phyloP scores from a whole-genome alignment of 2,888 invertebrate genomes.

The Himalopsyche tibetana region DNA sequence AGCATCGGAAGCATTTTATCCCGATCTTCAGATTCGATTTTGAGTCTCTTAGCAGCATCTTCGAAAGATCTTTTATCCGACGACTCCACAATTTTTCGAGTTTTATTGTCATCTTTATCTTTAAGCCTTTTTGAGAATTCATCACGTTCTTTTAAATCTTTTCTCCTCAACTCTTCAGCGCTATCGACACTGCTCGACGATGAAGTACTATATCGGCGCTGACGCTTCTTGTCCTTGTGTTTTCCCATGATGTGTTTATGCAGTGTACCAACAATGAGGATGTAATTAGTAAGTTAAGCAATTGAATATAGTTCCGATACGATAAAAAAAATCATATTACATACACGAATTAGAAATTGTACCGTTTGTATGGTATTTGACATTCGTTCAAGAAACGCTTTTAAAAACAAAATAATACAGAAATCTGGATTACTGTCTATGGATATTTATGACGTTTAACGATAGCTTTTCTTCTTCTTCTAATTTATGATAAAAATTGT shows the following conservation, averaged over 20 bases:
- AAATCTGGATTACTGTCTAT: not conserved
- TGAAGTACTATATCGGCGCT: slow-evolving; percentile 73
- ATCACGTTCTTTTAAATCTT: slow-evolving; percentile 94
- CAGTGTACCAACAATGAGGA: not conserved
- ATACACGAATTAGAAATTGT: not conserved
- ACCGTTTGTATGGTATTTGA: not conserved
- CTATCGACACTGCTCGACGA: slow-evolving; percentile 82
- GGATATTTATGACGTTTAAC: not conserved
- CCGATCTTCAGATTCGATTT: slow-evolving; percentile 90
- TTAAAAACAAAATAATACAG: too few relatives aligned
- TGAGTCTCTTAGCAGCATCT: slow-evolving; percentile 93
- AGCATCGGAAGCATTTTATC: slow-evolving; percentile 92
- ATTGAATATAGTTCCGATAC: not conserved
- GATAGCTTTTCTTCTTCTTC: not conserved
- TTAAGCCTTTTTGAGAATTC: slow-evolving; percentile 94
- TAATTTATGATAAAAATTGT: too few relatives aligned
- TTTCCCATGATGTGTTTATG: slow-evolving; percentile 61
- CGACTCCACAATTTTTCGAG: slow-evolving; percentile 85
- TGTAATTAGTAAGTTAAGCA: not conserved
- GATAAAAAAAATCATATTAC: not conserved
- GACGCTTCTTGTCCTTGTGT: slow-evolving; percentile 70
- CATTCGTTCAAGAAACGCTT: not conserved
- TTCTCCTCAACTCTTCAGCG: slow-evolving; percentile 86
- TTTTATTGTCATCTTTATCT: slow-evolving; percentile 91
- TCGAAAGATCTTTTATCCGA: slow-evolving; percentile 84